Evolutionary conservation across 2,888 invertebrate genomes (phyloP).

Genomic region (Drosophila austrosaltans): DNA sequence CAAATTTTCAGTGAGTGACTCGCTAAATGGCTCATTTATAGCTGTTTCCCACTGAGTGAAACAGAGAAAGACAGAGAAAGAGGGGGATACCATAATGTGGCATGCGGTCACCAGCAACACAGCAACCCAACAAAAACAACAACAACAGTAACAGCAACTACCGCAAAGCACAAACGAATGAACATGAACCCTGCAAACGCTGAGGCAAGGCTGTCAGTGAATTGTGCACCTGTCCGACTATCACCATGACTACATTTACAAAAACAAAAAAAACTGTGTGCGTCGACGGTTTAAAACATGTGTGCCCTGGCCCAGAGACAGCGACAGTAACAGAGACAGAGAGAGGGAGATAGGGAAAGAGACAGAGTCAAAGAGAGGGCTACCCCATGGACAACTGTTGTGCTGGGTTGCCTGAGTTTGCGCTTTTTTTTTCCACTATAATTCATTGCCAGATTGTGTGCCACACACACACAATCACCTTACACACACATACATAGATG

Average conservation of each 20-base stretch:
- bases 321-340: conserved; percentile 33
- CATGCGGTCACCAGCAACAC: conserved; percentile 62
- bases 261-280: conserved; percentile 49
- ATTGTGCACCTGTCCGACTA: conserved; percentile 81
- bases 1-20: conserved; percentile 61
- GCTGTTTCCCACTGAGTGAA: conserved; percentile 69
- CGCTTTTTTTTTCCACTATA: conserved; percentile 50
- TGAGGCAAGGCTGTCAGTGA: conserved; percentile 60
- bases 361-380: conserved; percentile 29
- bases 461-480: conserved; percentile 35
- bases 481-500: conserved; percentile 15
- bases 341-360: conserved; percentile 33
- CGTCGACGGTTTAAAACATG: conserved; percentile 45
- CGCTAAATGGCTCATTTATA: conserved; percentile 78
- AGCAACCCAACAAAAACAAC: conserved; percentile 25
- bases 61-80: conserved; percentile 4
- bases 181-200: conserved; percentile 62
- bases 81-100: conserved; percentile 61
- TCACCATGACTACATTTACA: conserved; percentile 76
- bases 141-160: conserved; percentile 41
- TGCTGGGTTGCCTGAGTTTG: conserved; percentile 33
- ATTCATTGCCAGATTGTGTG: conserved; percentile 62
- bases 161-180: conserved; percentile 72
- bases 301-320: conserved; percentile 27
- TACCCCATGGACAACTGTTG: conserved; percentile 66